Evolutionary conservation across 2,113 vertebrate genomes (phyloP).

Genomic region (Columbina picui): DNA sequence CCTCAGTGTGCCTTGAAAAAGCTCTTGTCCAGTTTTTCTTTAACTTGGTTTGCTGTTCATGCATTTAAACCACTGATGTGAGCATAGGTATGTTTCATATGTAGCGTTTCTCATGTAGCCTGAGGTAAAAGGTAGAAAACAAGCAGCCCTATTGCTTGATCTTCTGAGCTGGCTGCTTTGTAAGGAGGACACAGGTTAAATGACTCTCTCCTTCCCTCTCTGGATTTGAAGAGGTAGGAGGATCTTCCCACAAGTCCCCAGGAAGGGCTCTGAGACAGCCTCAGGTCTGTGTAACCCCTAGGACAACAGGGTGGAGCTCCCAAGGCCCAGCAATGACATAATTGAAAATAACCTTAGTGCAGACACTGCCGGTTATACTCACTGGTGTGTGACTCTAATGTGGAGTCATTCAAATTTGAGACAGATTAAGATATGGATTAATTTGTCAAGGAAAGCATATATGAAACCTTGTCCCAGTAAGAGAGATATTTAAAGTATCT

Average conservation of each 20-base stretch:
- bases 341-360: neutral
- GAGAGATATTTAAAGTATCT: neutral
- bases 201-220: neutral
- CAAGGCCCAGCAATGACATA: neutral
- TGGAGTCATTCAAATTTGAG: neutral
- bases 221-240: neutral
- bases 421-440: neutral
- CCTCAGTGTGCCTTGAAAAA: neutral
- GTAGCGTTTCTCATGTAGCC: neutral
- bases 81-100: fast-evolving
- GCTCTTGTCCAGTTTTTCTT: neutral
- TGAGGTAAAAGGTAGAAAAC: neutral
- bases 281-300: neutral
- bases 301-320: neutral
- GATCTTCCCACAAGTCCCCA: neutral
- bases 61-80: neutral
- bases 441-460: neutral
- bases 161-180: neutral
- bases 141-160: neutral
- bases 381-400: neutral
- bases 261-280: neutral
- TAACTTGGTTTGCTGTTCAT: neutral
- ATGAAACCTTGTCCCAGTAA: neutral
- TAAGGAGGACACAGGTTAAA: neutral
- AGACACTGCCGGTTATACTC: neutral